Conservation (phyloP, 2,888 invertebrate genomes). For the Prosapia bicincta region DNA sequence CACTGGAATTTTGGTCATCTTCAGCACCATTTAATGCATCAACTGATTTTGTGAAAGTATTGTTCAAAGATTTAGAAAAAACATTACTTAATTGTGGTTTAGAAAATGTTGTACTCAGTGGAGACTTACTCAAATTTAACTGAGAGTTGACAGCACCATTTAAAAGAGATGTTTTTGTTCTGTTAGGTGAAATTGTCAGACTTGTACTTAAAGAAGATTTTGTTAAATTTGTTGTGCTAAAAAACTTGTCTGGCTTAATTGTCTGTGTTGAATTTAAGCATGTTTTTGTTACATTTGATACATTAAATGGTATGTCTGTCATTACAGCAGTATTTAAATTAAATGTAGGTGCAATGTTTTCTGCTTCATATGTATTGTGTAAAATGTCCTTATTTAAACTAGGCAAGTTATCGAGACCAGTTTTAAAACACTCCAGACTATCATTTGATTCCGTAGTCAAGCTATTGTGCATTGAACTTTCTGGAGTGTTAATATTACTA, state of each 20-base stretch:
- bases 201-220: no score
- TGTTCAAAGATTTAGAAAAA: slow-evolving; percentile 16
- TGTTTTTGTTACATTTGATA: neutral
- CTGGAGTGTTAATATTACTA: neutral
- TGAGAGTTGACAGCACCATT: neutral
- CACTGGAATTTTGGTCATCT: slow-evolving; percentile 21
- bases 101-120: slow-evolving; percentile 13
- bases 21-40: slow-evolving; percentile 9
- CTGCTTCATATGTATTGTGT: neutral
- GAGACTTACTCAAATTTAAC: neutral
- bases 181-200: neutral
- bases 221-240: no score
- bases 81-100: slow-evolving; percentile 6
- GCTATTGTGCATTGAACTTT: neutral
- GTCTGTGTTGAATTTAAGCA: neutral
- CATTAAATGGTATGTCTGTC: neutral
- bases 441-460: neutral
- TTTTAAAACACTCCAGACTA: neutral
- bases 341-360: neutral
- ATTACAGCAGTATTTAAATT: neutral
- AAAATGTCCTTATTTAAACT: neutral
- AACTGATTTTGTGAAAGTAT: slow-evolving; percentile 11
- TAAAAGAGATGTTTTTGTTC: neutral
- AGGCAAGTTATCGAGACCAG: neutral
- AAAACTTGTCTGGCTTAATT: neutral